Percentiles rank a stretch among this genome's conserved stretches.
Conservation (phyloP, 2,888 invertebrate genomes). For the Hemaris fuciformis region DNA sequence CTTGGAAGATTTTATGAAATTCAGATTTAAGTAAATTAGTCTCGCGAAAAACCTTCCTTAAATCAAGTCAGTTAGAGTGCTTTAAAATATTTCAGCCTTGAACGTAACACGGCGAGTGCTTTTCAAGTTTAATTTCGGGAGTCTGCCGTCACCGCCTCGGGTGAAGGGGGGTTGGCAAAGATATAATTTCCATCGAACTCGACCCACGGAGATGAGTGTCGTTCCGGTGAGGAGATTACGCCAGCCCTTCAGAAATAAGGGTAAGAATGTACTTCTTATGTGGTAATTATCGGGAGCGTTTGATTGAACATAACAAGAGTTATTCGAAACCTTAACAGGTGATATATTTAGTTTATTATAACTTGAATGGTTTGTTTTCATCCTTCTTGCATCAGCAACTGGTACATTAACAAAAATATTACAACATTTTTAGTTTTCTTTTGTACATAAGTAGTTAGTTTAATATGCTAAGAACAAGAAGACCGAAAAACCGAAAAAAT, state of each 20-base stretch:
- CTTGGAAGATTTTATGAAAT: too few relatives aligned
- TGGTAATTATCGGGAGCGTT: neutral
- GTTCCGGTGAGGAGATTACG: neutral
- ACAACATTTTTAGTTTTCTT: too few relatives aligned
- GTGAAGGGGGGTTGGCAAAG: neutral
- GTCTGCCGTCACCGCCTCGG: neutral
- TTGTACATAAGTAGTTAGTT: too few relatives aligned
- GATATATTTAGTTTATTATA: neutral
- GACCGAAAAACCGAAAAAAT: too few relatives aligned
- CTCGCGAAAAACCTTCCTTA: neutral
- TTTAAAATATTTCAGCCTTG: too few relatives aligned
- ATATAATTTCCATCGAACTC: neutral
- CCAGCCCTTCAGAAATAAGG: neutral
- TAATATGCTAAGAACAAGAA: too few relatives aligned
- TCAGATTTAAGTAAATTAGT: neutral
- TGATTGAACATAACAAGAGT: neutral
- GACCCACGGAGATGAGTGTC: neutral
- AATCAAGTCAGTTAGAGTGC: neutral
- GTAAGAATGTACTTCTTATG: neutral
- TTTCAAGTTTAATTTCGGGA: slow-evolving; percentile 2
- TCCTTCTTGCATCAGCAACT: neutral
- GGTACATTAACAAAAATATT: too few relatives aligned
- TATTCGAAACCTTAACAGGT: neutral
- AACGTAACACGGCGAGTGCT: neutral
- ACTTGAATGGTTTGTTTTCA: neutral